Evolutionary conservation across 2,797 vertebrate species (phyloP), one percentile per base, ranked within the genome.

Genomic region (Bufotes viridis): DNA sequence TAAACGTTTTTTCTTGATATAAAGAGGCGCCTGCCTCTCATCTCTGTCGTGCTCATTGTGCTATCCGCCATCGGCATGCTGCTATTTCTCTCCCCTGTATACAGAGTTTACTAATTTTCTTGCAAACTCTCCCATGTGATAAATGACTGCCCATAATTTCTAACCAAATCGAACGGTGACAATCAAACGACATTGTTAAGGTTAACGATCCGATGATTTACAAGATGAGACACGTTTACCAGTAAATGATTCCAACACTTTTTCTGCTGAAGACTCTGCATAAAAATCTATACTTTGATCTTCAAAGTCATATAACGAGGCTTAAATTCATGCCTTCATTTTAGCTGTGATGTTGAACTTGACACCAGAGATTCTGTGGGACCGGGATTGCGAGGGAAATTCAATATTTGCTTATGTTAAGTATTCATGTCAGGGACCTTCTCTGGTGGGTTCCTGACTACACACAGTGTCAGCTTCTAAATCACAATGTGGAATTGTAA

Each of bases 171-270:
- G 91, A 91, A 67, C 78, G 82, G 85, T 91, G 90, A 91, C 84
- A 92, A 75, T 80, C 69, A 79, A 86, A 82, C 91, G 90, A 91
- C 93, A 90, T 92, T 91, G 87, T 82, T 42, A 93, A 92, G 90
- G 91, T 92, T 94, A 93, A 93, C 92, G 90, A 92, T 90, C 91
- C 84, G 88, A 91, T 91, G 92, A 93, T 93, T 93, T 93, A 93
- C 90, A 93, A 89, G 86, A 90, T 88, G 91, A 87, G 93, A 90
- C 75, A 74, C 87, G 91, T 93, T 93, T 93, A 87, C 90, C 90
- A 92, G 83, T 89, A 92, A 94, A 90, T 92, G 91, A 90, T 90
- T 94, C 69, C 85, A 93, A 90, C 90, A 90, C 90, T 90, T 92
- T 67, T 88, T 89, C 88, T 10, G 0, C 87, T 70, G 89, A 92